Percentiles rank a stretch among this genome's conserved stretches.
Conservation (phyloP, 2,113 vertebrate genomes). For the Hyperoodon ampullatus region DNA sequence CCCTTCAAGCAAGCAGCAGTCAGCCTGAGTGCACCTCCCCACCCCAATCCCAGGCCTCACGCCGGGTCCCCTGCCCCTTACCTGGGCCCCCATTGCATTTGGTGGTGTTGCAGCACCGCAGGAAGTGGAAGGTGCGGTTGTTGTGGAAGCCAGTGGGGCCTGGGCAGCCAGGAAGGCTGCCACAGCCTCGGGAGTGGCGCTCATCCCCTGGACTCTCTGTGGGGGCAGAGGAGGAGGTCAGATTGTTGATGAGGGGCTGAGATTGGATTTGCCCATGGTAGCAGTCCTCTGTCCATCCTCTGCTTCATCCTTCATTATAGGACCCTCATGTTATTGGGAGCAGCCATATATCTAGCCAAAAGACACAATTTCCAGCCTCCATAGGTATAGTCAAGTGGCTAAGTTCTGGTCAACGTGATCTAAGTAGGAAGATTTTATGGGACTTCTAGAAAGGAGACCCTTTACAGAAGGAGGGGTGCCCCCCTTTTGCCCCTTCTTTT, state of each 20-base stretch:
- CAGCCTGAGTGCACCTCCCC: neutral
- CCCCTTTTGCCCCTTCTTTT: neutral
- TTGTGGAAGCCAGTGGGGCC: slow-evolving; percentile 65
- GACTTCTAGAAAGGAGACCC: neutral
- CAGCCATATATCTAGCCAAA: neutral
- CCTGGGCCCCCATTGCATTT: slow-evolving; percentile 71
- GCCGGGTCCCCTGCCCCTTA: neutral
- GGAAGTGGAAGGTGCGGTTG: slow-evolving; percentile 68
- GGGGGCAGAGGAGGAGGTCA: neutral
- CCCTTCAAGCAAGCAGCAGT: rapidly evolving
- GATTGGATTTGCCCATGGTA: neutral
- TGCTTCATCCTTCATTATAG: neutral
- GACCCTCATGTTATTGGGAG: neutral
- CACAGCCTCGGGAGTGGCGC: slow-evolving; percentile 46
- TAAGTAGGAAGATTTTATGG: neutral
- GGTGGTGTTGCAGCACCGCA: slow-evolving; percentile 70
- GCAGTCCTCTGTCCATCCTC: neutral
- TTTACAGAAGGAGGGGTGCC: neutral
- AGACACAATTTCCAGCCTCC: neutral
- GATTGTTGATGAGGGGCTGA: rapidly evolving
- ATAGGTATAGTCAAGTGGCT: neutral
- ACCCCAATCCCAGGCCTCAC: rapidly evolving
- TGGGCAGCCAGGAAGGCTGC: slow-evolving; percentile 63
- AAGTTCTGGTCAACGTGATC: neutral
- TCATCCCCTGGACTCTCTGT: neutral